These are phyloP conservation scores for Arvicanthis niloticus DNA, from an alignment of 2,113 vertebrate genomes.

Conservation along the genomic window DNA sequence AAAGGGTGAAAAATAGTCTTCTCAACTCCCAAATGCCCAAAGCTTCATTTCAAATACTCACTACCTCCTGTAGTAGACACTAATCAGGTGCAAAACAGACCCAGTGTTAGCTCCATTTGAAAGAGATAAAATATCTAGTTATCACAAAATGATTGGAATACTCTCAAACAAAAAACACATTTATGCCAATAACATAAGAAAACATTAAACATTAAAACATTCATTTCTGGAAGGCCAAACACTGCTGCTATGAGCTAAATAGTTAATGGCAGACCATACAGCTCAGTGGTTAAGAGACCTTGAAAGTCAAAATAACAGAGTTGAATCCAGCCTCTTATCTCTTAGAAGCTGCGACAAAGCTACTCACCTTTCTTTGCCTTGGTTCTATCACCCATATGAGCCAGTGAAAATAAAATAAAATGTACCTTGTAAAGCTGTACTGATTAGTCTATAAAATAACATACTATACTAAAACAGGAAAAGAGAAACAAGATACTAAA, in stretches of 20 bases:
- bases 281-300: neutral
- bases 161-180: slow-evolving; percentile 9
- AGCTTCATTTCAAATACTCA: slow-evolving; percentile 49
- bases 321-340: neutral
- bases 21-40: neutral
- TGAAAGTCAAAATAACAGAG: neutral
- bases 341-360: neutral
- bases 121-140: neutral
- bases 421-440: neutral
- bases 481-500: neutral
- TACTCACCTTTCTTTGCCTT: neutral
- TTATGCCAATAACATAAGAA: neutral
- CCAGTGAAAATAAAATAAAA: neutral
- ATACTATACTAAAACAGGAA: neutral
- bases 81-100: neutral
- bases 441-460: neutral
- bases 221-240: neutral
- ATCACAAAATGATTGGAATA: neutral
- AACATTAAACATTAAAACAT: neutral
- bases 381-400: neutral
- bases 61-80: slow-evolving; percentile 22
- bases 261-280: neutral
- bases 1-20: neutral
- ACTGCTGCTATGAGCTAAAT: neutral
- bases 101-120: neutral